A percentile compares a stretch with the other conserved stretches of the same genome.
These are phyloP conservation scores for Ditula angustiorana DNA, from an alignment of 2,888 invertebrate genomes.

Conservation along the genomic window DNA sequence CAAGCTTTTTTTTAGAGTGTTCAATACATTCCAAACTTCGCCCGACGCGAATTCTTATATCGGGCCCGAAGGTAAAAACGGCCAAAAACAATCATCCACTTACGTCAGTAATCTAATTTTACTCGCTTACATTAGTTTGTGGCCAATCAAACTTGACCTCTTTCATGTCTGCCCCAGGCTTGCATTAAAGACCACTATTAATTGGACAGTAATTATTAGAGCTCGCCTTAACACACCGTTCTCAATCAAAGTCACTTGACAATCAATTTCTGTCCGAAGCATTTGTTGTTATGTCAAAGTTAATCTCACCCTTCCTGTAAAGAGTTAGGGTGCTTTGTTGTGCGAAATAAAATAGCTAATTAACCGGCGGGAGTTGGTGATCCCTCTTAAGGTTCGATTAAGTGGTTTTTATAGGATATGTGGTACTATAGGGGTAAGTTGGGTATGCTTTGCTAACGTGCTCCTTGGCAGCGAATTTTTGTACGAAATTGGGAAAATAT, in stretches of 20 bases:
- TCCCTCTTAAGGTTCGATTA: conserved; percentile 11
- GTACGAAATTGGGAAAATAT: too few species aligned
- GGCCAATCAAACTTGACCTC: neutral
- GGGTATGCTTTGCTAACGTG: too few species aligned
- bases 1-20: too few species aligned
- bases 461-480: too few species aligned
- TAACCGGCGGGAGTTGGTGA: conserved; percentile 3
- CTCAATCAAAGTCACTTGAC: conserved; percentile 35
- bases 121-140: neutral
- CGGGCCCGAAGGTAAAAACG: neutral
- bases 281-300: neutral
- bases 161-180: neutral
- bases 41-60: too few species aligned
- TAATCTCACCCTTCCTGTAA: conserved; percentile 2
- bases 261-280: conserved; percentile 35
- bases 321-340: neutral
- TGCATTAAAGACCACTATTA: neutral
- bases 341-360: neutral
- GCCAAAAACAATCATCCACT: neutral
- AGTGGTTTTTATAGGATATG: conserved; percentile 19
- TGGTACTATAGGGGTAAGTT: too few species aligned
- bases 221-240: conserved; percentile 12
- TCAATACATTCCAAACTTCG: too few species aligned
- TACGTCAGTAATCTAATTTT: neutral
- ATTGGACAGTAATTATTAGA: conserved; percentile 6